Conservation (phyloP, 2,797 vertebrate genomes). For the Syngnathus rostellatus region DNA sequence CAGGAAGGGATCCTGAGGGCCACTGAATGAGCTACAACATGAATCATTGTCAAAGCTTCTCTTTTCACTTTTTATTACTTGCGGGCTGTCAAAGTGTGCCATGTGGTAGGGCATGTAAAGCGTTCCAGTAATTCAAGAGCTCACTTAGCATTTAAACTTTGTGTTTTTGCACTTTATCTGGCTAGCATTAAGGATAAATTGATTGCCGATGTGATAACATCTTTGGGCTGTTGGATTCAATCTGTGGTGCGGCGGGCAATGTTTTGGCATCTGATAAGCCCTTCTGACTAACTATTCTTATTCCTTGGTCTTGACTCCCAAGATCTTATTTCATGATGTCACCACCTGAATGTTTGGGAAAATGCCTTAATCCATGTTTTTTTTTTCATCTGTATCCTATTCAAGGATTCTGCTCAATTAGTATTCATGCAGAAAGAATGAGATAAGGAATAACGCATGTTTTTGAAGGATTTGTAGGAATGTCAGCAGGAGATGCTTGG, state of each 20-base stretch:
- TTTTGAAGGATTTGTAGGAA: neutral
- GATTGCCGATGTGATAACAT: neutral
- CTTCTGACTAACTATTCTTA: neutral
- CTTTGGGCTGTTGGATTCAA: neutral
- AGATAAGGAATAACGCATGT: neutral
- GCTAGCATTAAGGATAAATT: neutral
- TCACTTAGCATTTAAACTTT: neutral
- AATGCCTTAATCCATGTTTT: neutral
- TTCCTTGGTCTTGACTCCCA: neutral
- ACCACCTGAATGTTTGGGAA: neutral
- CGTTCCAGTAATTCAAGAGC: neutral
- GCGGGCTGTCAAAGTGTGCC: neutral
- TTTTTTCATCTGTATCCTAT: no score
- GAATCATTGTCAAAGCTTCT: neutral
- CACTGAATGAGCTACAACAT: neutral
- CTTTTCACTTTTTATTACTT: slow-evolving; percentile 5
- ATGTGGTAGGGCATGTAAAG: neutral
- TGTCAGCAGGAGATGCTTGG: neutral
- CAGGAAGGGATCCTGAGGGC: neutral
- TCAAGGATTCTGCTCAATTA: neutral
- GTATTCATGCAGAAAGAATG: neutral
- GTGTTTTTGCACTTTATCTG: neutral
- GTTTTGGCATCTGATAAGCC: neutral
- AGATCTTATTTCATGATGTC: neutral
- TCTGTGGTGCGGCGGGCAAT: neutral